Percentiles rank a stretch among this genome's conserved stretches.
phyloP scores from a whole-genome alignment of 2,113 vertebrate genomes.

The Pachypanchax playfairii region DNA sequence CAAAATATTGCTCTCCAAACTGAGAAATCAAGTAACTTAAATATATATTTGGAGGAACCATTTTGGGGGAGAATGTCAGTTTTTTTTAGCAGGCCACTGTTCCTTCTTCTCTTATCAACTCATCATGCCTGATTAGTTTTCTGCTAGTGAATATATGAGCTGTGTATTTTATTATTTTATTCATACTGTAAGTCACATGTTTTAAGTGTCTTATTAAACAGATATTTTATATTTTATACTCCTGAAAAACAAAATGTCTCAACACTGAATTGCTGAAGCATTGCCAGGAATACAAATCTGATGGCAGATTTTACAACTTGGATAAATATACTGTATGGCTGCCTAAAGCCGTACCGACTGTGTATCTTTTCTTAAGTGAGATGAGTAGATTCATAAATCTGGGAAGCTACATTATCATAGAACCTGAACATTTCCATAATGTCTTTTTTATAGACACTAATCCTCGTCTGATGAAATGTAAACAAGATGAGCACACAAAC shows the following conservation, averaged over 20 bases:
- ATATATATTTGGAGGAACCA: no score
- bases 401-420: neutral
- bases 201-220: neutral
- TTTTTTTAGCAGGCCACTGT: no score
- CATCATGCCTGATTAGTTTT: neutral
- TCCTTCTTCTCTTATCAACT: no score
- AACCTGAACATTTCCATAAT: neutral
- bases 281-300: neutral
- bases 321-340: neutral
- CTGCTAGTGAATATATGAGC: neutral
- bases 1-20: no score
- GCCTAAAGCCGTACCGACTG: neutral
- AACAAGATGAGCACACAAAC: conserved; percentile 55
- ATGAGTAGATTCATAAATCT: neutral
- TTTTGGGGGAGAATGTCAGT: no score
- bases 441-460: conserved; percentile 46
- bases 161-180: neutral
- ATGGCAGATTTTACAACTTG: neutral
- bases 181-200: neutral
- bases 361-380: neutral
- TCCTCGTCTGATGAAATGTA: conserved; percentile 59
- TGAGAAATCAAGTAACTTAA: no score
- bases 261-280: neutral
- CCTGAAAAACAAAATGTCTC: neutral
- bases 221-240: neutral